A percentile compares a stretch with the other conserved stretches of the same genome.
These are phyloP conservation scores for Platycercus adscitus DNA, from an alignment of 2,113 vertebrate genomes.

Conservation along the genomic window DNA sequence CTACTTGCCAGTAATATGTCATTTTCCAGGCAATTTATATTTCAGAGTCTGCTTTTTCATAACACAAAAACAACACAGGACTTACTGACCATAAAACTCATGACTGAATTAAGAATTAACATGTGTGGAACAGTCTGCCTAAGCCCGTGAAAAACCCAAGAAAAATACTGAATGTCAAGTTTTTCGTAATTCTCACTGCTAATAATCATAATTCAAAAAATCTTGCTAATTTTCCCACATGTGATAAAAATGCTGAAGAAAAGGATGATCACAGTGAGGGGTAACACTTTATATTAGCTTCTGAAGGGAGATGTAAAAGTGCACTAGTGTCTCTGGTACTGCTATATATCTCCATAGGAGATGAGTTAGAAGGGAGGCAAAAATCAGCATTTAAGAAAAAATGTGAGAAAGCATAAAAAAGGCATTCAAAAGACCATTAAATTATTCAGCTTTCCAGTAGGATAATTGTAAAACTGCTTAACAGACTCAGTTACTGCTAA, in stretches of 20 bases:
- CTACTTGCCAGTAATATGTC: rapidly evolving
- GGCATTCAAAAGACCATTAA: not conserved
- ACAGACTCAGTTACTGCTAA: not conserved
- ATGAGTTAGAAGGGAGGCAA: not conserved
- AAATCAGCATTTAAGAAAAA: not conserved
- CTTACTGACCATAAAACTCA: not conserved
- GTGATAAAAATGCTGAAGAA: not conserved
- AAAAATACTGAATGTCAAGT: not conserved
- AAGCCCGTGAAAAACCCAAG: not conserved
- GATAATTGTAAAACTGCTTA: not conserved
- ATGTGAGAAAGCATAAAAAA: not conserved
- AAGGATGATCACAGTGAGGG: not conserved
- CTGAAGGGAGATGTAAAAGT: not conserved
- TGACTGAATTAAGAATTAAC: not conserved
- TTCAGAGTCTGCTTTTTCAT: not conserved
- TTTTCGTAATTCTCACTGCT: not conserved
- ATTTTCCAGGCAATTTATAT: not conserved
- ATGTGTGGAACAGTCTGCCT: not conserved
- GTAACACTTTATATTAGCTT: not conserved
- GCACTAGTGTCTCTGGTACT: not conserved
- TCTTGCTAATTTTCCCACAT: not conserved
- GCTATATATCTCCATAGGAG: not conserved
- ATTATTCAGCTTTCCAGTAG: not conserved
- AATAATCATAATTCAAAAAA: not conserved
- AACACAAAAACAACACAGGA: not conserved